Base-by-base conservation (phyloP, 2,888 invertebrate genomes). In the Exocentrus adspersus region DNA sequence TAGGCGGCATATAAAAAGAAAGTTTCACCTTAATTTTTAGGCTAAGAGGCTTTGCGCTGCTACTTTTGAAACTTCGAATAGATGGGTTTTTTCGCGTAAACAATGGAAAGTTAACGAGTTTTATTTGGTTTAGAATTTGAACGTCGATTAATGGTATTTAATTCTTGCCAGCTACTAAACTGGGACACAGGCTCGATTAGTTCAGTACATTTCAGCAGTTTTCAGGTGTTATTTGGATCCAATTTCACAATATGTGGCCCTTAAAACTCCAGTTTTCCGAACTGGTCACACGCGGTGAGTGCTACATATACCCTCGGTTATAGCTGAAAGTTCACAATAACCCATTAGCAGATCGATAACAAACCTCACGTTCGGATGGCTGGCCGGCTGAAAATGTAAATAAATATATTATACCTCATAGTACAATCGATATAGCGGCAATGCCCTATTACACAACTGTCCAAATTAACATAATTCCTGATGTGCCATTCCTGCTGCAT, bases 401-500 rank as follows among this genome's bases (percentile, higher is more conserved):
- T 51, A 46, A 46, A 57, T 57, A 57, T 57, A 57, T 57, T 57
- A 57, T 45, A 54, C 42, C 19, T 24, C 21, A 12, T 20, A 16
- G 17, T n/a, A 21, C 19, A 57, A 57, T 57, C 57, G 57, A 57
- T 57, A 57, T 16, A n/a, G 10, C 57, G 57, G 45, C 57, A 57
- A 57, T 46, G 57, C 30, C 46, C 57, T 46, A 57, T 45, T 57
- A 57, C 24, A 57, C 56, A 17, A 56, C 57, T 57, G 57, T 57
- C 57, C 32, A 46, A 57, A 46, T 32, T 57, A 46, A 46, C 57
- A 57, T 57, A 57, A 57, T 57, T 57, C 42, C 46, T 20, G 46
- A 45, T 32, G 57, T 19, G 46, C 28, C n/a, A 19, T 46, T 46
- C 45, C 46, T 30, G 46, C 57, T 16, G 20, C 30, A 20, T 24